Base-by-base conservation (phyloP, 2,797 vertebrate species). In the Sebastes hubbsi region DNA sequence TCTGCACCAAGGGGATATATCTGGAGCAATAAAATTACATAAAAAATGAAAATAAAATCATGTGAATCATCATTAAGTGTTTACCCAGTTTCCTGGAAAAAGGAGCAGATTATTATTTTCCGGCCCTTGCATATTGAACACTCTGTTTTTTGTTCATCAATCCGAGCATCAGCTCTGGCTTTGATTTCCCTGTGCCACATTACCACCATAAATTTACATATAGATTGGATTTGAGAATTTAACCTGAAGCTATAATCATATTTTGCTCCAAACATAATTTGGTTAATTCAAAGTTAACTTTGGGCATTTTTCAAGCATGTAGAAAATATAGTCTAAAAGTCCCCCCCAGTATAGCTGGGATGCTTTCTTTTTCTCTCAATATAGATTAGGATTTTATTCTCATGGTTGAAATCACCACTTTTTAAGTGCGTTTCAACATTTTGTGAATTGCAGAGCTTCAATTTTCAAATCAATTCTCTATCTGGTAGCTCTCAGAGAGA, bases 211-310 rank as follows among this genome's bases (percentile, higher is more conserved):
- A 90, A 96, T 95, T 96, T 96, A 94, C 95, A 96, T 96, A 95
- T 96, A 96, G 94, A 96, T 96, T 96, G 94, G 91, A 94, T 96
- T 95, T 89, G 87, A 94, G 91, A 95, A 92, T 95, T 95, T 94
- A 95, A 95, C 93, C 94, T 91, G 89, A 88, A 95, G 94, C 91
- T 91, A 94, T 94, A 91, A 94, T 91, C 92, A 94, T 94, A 94
- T 95, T 96, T 95, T 89, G 82, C 90, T 90, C 80, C 73, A 91
- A 93, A 94, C 90, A 87, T 95, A 88, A 93, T 94, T 94, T 90
- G 94, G 89, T 94, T 95, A 91, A 94, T 92, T 91, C 88, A 75
- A 87, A 85, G 85, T 88, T 83, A 91, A 92, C 76, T 87, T 75
- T 49, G 67, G 70, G 70, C 36, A 74, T 85, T 87, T 90, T 81